Evolutionary conservation across 2,888 invertebrate genomes (phyloP), one percentile per base, ranked within the genome.

Genomic region (Chalcosyrphus nemorum): DNA sequence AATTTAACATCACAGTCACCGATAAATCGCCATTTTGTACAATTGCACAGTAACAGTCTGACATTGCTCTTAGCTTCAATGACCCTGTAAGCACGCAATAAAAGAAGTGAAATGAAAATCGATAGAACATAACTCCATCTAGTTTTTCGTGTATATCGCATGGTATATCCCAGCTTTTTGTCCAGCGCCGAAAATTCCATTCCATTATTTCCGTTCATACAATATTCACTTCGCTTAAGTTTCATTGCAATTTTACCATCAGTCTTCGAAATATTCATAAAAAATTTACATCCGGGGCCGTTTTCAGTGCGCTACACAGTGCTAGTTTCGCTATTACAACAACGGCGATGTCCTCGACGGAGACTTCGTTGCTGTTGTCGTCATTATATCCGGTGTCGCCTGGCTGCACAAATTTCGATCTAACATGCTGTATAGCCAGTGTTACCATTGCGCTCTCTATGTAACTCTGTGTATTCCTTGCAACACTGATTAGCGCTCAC

Each of bases 181-280:
- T 54, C 80, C 80, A 24, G 35, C 47, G 47, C 47, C 70, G 27
- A 70, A 75, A 70, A 81, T 63, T 32, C 68, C 68, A 70, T 75
- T 81, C 81, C 70, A 63, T 81, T 81, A 75, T 63, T 75, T 70
- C 63, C 13, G 24, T 75, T 63, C 61, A 81, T 81, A 32, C 68
- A 81, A 75, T 70, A 81, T 81, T 75, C 56, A 75, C 75, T 35
- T 57, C 63, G 43, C 57, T 70, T 75, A 70, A 75, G 81, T 81
- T 81, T 57, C 63, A 70, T 32, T 81, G 70, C 75, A 81, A 81
- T 81, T 81, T 75, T 35, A 47, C 70, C 81, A 81, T 75, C 81
- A 75, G 70, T 70, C 75, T 81, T 81, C 35, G 70, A 81, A 75
- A 81, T 56, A 75, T 81, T 81, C 75, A 81, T 81, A 66, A 63